These are phyloP conservation scores for Apteryx mantelli DNA, from an alignment of 2,113 vertebrate species.

Conservation along the genomic window DNA sequence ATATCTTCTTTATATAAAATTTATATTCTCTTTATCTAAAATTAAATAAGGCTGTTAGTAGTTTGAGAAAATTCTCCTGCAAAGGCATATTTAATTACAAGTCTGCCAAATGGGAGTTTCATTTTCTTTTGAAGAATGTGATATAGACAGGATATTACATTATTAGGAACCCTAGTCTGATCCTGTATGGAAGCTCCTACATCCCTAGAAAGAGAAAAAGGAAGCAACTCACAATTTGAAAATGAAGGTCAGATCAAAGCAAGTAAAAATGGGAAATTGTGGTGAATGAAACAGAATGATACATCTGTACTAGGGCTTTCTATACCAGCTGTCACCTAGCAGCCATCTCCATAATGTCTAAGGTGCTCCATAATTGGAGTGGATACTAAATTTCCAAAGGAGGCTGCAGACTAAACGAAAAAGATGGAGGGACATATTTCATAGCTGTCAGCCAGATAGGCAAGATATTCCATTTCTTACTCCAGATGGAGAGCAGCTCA, in stretches of 20 bases:
- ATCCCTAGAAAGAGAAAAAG: neutral
- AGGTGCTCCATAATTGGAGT: neutral
- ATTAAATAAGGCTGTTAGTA: slow-evolving; percentile 17
- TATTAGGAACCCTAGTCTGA: neutral
- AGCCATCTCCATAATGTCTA: neutral
- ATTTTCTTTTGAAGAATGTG: slow-evolving; percentile 15
- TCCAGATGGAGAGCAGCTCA: neutral
- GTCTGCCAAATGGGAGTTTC: neutral
- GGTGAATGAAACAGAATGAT: neutral
- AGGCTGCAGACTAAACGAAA: neutral
- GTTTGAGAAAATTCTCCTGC: neutral
- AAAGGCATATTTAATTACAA: slow-evolving; percentile 24
- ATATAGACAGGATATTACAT: neutral
- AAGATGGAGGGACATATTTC: neutral
- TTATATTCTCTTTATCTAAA: slow-evolving; percentile 39
- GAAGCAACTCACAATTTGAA: neutral
- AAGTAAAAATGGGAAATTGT: neutral
- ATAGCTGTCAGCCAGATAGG: slow-evolving; percentile 4
- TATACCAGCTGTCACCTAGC: neutral
- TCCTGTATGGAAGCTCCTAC: neutral
- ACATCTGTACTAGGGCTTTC: neutral
- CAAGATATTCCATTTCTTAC: neutral
- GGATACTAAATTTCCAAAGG: neutral
- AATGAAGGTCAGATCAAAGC: slow-evolving; percentile 10
- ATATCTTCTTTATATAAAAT: neutral